Evolutionary conservation across 1,140 invertebrate genomes (phyloP).

Genomic region (Caerostris darwini): DNA sequence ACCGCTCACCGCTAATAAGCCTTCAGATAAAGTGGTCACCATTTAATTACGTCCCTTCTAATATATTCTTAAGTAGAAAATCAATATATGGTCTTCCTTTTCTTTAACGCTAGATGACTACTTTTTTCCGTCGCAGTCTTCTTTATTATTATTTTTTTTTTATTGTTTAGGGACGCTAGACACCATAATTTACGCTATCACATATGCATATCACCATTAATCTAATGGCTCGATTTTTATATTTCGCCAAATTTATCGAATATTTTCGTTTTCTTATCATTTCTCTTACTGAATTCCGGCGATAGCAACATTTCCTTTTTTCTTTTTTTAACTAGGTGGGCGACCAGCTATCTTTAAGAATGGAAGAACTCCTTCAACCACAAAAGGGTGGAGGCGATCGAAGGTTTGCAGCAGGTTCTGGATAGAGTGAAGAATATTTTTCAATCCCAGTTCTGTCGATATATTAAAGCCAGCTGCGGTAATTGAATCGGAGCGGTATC

Average conservation of each 20-base stretch:
- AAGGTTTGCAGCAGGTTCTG: background rate
- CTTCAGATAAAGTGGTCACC: conserved; percentile 56
- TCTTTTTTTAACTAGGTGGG: background rate
- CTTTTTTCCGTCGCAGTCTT: background rate
- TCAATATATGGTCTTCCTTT: background rate
- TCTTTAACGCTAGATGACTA: background rate
- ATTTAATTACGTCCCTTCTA: conserved; percentile 53
- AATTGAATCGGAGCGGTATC: background rate
- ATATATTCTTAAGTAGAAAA: conserved; percentile 67
- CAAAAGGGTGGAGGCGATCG: background rate
- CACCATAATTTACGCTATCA: conserved; percentile 60
- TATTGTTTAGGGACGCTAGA: background rate
- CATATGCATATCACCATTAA: conserved; percentile 67
- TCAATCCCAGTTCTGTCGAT: background rate
- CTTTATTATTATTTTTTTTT: background rate
- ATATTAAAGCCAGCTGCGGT: background rate
- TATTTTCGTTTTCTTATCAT: conserved; percentile 23
- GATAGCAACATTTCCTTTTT: background rate
- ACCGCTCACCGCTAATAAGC: conserved; percentile 41
- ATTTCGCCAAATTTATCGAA: conserved; percentile 52
- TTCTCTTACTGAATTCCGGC: background rate
- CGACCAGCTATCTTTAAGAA: background rate
- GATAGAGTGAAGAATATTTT: background rate
- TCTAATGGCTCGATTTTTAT: conserved; percentile 48
- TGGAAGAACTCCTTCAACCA: background rate